Conservation (phyloP, 1,140 invertebrate genomes). For the Eulimnadia texana region DNA sequence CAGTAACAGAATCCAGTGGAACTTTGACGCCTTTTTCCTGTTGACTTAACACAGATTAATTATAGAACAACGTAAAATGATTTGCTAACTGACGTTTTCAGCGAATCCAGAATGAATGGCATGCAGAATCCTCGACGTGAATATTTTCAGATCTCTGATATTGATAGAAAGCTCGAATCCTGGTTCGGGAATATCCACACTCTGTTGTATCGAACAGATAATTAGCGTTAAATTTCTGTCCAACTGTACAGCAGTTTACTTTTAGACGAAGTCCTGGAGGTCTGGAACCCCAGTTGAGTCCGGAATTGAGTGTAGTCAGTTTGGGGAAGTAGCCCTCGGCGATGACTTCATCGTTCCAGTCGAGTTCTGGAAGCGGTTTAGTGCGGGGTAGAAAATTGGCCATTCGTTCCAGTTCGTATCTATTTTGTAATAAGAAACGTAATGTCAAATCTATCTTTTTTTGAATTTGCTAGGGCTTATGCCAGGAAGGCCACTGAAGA, state of each 20-base stretch:
- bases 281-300: conserved; percentile 44
- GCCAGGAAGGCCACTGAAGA: too few relatives aligned
- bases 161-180: conserved; percentile 3
- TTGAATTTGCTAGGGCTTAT: too few relatives aligned
- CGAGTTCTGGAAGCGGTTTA: conserved; percentile 27
- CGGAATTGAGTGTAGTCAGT: conserved; percentile 46
- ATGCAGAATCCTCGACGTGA: conserved; percentile 54
- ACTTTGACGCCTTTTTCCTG: conserved; percentile 38
- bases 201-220: background rate
- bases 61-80: background rate
- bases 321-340: conserved; percentile 55
- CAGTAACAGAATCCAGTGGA: conserved; percentile 43
- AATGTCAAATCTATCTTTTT: background rate
- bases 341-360: conserved; percentile 42
- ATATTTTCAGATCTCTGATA: conserved; percentile 49
- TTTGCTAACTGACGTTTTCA: conserved; percentile 19
- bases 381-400: background rate
- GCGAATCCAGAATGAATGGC: conserved; percentile 53
- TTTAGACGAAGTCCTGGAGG: conserved; percentile 32
- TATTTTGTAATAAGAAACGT: background rate
- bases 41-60: background rate
- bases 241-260: conserved; percentile 16
- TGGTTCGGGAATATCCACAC: conserved; percentile 13
- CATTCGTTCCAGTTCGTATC: background rate
- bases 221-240: too few relatives aligned